Percentiles rank a stretch among this genome's conserved stretches.
Conservation (phyloP, 2,888 invertebrate species). For the Drosophila planitibia region DNA sequence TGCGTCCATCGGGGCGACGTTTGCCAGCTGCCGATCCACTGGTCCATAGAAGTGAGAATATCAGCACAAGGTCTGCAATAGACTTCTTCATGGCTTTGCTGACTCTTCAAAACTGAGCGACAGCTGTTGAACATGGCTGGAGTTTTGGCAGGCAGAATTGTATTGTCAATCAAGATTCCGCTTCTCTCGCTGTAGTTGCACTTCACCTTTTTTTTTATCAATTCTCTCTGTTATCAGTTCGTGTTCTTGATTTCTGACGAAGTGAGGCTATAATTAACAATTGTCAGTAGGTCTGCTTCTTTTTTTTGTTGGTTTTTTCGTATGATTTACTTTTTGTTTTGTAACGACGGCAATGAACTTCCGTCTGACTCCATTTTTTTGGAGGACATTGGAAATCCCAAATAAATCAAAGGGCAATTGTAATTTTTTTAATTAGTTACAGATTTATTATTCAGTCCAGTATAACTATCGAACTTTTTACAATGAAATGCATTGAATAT, state of each 20-base stretch:
- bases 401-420: not conserved
- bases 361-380: constrained; percentile 21
- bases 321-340: constrained; percentile 43
- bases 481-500: not conserved
- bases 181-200: constrained; percentile 15
- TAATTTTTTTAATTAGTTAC: not conserved
- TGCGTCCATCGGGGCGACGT: constrained; percentile 70
- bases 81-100: constrained; percentile 52
- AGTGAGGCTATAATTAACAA: constrained; percentile 61
- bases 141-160: constrained; percentile 31
- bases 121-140: constrained; percentile 29
- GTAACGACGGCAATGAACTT: constrained; percentile 54
- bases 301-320: constrained; percentile 17
- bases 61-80: constrained; percentile 12
- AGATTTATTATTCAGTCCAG: not conserved
- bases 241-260: constrained; percentile 46
- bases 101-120: constrained; percentile 57
- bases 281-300: constrained; percentile 44
- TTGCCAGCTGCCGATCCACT: constrained; percentile 14
- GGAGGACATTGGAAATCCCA: constrained; percentile 4
- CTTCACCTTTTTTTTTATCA: constrained; percentile 52
- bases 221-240: constrained; percentile 54
- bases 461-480: not conserved
- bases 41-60: constrained; percentile 20
- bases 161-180: constrained; percentile 5